Conservation (phyloP, 2,113 vertebrate genomes). For the Cariama cristata region DNA sequence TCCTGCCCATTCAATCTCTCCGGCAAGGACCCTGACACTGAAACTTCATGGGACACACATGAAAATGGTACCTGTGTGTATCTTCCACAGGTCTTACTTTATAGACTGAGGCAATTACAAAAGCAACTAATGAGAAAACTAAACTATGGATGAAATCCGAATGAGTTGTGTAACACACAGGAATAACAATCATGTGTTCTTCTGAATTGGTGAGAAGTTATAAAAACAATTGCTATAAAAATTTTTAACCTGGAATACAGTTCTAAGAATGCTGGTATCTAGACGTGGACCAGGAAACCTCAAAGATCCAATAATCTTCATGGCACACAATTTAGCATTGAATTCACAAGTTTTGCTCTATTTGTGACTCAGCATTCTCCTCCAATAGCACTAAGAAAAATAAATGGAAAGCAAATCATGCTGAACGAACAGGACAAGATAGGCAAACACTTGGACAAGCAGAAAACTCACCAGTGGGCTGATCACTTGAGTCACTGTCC, state of each 20-base stretch:
- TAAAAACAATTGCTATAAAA: not conserved
- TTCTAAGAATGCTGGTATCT: not conserved
- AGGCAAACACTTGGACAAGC: not conserved
- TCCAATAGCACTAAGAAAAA: not conserved
- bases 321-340: not conserved
- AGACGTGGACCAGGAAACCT: not conserved
- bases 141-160: not conserved
- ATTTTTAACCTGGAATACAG: not conserved
- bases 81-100: not conserved
- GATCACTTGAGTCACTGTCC: not conserved
- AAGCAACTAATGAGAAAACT: not conserved
- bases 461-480: constrained; percentile 36
- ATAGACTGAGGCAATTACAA: not conserved
- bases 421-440: not conserved
- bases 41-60: not conserved
- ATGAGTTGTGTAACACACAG: not conserved
- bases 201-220: not conserved
- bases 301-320: not conserved
- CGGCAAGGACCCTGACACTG: not conserved
- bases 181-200: not conserved
- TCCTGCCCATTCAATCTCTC: not conserved
- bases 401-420: not conserved
- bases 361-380: not conserved
- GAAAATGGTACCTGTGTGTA: not conserved
- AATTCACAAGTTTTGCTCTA: not conserved